A percentile compares a stretch with the other conserved stretches of the same genome.
Evolutionary conservation across 1,140 invertebrate species (phyloP).

Genomic region (Drosophila busckii): DNA sequence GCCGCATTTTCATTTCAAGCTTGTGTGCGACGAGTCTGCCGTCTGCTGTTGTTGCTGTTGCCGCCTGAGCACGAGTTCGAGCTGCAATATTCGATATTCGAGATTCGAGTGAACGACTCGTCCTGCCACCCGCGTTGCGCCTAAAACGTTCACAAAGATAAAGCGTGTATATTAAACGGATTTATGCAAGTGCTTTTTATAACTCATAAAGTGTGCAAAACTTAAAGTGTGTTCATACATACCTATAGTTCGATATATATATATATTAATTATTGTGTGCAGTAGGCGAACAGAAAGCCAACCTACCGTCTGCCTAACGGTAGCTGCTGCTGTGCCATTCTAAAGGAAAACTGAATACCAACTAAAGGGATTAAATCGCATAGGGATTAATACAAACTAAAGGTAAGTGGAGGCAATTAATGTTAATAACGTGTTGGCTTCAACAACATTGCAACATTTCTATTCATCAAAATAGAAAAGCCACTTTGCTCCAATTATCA

Average conservation of each 20-base stretch:
- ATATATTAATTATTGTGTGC: conserved; percentile 12
- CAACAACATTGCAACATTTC: background rate
- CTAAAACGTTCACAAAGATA: background rate
- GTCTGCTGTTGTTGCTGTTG: conserved; percentile 31
- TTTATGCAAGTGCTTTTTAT: too few relatives aligned
- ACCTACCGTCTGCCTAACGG: conserved; percentile 11
- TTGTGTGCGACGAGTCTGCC: conserved; percentile 61
- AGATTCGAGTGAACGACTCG: conserved; percentile 14
- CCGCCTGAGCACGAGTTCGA: too few relatives aligned
- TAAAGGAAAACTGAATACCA: background rate
- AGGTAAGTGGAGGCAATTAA: too few relatives aligned
- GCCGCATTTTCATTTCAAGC: conserved; percentile 78
- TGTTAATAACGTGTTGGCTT: background rate
- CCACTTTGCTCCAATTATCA: too few relatives aligned
- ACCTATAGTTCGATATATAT: too few relatives aligned
- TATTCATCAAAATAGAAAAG: conserved; percentile 5
- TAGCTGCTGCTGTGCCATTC: conserved; percentile 53
- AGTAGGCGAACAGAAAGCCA: conserved; percentile 3
- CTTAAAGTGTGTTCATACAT: too few relatives aligned
- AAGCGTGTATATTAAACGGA: too few relatives aligned
- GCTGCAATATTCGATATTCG: conserved; percentile 18
- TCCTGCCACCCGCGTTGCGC: conserved; percentile 27
- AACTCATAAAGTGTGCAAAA: too few relatives aligned
- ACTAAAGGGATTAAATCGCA: conserved; percentile 46
- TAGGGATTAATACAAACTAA: conserved; percentile 47